These are phyloP conservation scores for Naso thynnoides DNA, from an alignment of 2,797 vertebrate species.

Conservation along the genomic window DNA sequence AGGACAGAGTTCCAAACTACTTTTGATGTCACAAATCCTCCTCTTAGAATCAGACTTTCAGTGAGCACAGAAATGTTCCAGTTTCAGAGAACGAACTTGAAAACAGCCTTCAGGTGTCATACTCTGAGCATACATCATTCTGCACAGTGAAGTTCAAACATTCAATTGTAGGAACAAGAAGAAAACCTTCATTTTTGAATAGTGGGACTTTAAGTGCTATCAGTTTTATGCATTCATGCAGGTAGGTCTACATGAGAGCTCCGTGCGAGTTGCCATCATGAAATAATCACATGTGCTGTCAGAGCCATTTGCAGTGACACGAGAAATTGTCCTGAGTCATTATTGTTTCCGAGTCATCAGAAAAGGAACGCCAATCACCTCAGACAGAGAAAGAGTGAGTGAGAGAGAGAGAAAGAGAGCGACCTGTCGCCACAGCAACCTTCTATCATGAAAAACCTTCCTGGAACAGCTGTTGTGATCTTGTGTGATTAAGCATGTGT, in stretches of 20 bases:
- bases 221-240: neutral
- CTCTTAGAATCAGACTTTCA: too few species aligned
- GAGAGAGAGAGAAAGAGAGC: neutral
- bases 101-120: too few species aligned
- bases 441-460: slow-evolving; percentile 52
- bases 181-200: too few species aligned
- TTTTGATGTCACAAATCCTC: too few species aligned
- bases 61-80: too few species aligned
- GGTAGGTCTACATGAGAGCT: slow-evolving; percentile 4
- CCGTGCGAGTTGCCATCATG: slow-evolving; percentile 32
- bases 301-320: slow-evolving; percentile 62
- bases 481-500: slow-evolving; percentile 77
- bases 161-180: too few species aligned
- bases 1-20: too few species aligned
- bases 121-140: too few species aligned
- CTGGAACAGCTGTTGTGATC: slow-evolving; percentile 78
- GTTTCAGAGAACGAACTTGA: too few species aligned
- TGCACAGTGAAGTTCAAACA: too few species aligned
- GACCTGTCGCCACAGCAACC: slow-evolving; percentile 78
- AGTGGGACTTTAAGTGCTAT: neutral
- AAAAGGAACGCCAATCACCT: slow-evolving; percentile 63
- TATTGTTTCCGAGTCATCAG: slow-evolving; percentile 62
- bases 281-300: slow-evolving; percentile 57
- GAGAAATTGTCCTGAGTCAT: slow-evolving; percentile 75
- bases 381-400: slow-evolving; percentile 19